Evolutionary conservation across 2,113 vertebrate genomes (phyloP).

Genomic region (Uria lomvia): DNA sequence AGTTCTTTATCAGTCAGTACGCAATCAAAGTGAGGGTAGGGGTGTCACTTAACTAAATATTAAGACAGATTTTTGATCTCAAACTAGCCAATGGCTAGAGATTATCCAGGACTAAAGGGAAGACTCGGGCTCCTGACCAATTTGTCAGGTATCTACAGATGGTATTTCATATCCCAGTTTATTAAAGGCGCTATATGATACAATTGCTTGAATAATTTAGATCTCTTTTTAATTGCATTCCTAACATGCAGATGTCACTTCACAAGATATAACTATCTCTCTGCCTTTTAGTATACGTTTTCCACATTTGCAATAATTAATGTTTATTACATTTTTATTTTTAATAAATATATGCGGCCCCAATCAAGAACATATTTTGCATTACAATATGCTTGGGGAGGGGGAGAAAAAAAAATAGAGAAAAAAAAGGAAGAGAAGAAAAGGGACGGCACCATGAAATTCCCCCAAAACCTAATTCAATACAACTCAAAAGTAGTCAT

Average conservation of each 20-base stretch:
- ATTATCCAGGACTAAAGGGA: neutral
- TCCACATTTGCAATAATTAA: neutral
- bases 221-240: neutral
- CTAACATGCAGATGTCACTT: neutral
- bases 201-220: neutral
- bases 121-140: neutral
- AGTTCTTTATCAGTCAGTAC: neutral
- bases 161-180: neutral
- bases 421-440: too few species aligned
- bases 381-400: neutral
- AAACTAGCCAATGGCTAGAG: neutral
- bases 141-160: neutral
- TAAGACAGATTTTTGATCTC: neutral
- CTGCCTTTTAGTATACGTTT: neutral
- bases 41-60: neutral
- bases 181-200: neutral
- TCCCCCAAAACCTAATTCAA: neutral
- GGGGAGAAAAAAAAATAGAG: neutral
- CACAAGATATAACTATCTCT: neutral
- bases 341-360: neutral
- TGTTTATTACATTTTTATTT: neutral
- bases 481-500: neutral
- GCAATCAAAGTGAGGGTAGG: neutral
- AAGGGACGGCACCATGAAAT: neutral
- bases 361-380: neutral